phyloP scores from a whole-genome alignment of 2,888 invertebrate genomes.

The Trissonchulus latispiculum region DNA sequence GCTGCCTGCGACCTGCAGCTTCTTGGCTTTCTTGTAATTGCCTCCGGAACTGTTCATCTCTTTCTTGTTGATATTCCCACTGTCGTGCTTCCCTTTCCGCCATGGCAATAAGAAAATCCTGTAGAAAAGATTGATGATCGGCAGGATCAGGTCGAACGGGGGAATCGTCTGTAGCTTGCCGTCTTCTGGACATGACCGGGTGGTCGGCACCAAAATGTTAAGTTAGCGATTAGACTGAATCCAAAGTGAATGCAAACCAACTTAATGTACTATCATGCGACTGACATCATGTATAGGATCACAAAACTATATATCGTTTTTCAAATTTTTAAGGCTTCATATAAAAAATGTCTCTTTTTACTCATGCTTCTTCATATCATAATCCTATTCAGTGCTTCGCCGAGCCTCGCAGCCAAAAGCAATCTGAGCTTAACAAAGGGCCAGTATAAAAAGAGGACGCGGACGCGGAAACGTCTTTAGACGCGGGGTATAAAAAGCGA shows the following conservation, averaged over 20 bases:
- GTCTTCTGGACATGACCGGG: background rate
- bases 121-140: background rate
- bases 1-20: background rate
- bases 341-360: background rate
- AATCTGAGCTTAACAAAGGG: no score
- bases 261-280: background rate
- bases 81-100: background rate
- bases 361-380: background rate
- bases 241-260: background rate
- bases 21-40: background rate
- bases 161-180: background rate
- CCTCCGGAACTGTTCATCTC: background rate
- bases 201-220: background rate
- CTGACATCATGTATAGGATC: background rate
- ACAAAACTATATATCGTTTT: background rate
- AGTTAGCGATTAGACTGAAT: background rate
- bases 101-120: background rate
- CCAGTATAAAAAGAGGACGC: no score
- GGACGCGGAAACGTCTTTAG: no score
- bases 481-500: no score
- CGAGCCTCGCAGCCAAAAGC: no score
- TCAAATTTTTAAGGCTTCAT: background rate
- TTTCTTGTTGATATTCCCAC: background rate
- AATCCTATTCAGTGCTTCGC: no score
- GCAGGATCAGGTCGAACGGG: background rate